These are phyloP conservation scores for Drosophila affinis DNA, from an alignment of 2,888 invertebrate species.

Conservation along the genomic window DNA sequence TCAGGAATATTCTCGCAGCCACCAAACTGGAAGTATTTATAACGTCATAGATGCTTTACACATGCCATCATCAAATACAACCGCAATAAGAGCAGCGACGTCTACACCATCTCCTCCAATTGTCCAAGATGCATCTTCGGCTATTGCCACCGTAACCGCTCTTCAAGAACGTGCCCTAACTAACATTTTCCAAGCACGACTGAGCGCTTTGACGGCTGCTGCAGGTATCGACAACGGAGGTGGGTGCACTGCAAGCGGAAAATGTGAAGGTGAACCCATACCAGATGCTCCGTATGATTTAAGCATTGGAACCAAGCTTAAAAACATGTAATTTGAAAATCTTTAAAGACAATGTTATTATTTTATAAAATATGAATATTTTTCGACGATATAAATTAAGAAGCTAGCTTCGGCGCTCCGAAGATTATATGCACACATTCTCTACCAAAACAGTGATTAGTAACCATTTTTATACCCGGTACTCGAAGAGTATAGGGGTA, in stretches of 20 bases:
- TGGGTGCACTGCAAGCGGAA: conserved; percentile 18
- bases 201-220: conserved; percentile 64
- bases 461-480: no score
- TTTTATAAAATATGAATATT: background rate
- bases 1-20: conserved; percentile 16
- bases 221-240: conserved; percentile 35
- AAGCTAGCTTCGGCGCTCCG: background rate
- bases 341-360: background rate
- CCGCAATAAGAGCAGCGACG: conserved; percentile 19
- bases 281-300: conserved; percentile 76
- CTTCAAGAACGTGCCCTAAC: conserved; percentile 68
- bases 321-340: conserved; percentile 61
- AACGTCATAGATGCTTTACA: conserved; percentile 6
- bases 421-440: background rate
- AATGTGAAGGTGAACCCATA: conserved; percentile 33
- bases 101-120: conserved; percentile 16
- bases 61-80: conserved; percentile 20
- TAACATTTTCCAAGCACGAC: conserved; percentile 75
- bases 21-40: background rate
- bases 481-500: no score
- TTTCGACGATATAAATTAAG: no score
- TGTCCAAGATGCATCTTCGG: conserved; percentile 31
- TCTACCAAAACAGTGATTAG: background rate
- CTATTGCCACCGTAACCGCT: conserved; percentile 53
- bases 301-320: conserved; percentile 70